phyloP scores from a whole-genome alignment of 2,797 vertebrate species.

The Enteromius afrohamiltoni region DNA sequence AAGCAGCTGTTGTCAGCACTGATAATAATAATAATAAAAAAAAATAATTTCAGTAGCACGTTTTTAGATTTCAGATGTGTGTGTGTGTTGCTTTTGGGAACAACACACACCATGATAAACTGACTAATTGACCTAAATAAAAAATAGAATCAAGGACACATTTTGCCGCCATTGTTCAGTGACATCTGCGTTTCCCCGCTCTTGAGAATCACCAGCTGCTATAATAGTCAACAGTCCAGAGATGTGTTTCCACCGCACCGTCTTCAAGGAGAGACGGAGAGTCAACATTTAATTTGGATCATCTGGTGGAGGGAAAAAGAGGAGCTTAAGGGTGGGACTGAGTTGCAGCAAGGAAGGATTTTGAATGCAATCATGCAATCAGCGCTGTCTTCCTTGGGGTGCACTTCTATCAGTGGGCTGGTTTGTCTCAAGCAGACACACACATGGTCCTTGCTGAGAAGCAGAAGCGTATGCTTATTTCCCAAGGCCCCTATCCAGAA shows the following conservation, averaged over 20 bases:
- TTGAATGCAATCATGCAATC: constrained; percentile 55
- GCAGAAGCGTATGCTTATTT: constrained; percentile 22
- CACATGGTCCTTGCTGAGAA: not conserved
- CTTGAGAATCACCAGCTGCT: constrained; percentile 17
- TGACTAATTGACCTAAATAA: not conserved
- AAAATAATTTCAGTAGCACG: not conserved
- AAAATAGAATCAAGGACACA: not conserved
- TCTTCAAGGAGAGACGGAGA: constrained; percentile 11
- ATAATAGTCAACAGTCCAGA: not conserved
- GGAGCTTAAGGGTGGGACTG: constrained; percentile 23
- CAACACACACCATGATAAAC: not conserved
- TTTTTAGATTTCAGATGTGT: not conserved
- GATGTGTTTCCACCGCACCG: not conserved
- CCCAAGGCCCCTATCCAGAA: constrained; percentile 25
- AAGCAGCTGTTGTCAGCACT: not conserved
- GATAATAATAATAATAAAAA: not conserved
- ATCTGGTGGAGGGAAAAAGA: constrained; percentile 33
- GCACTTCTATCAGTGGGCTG: constrained; percentile 15
- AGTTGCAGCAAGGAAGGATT: constrained; percentile 48
- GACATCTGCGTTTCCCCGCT: not conserved
- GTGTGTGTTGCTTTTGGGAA: not conserved
- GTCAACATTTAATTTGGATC: constrained; percentile 57
- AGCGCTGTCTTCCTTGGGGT: constrained; percentile 44
- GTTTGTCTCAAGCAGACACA: not conserved
- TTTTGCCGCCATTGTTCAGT: not conserved